Evolutionary conservation across 2,888 invertebrate species (phyloP), one percentile per base, ranked within the genome.

Genomic region (Thymelicus sylvestris): DNA sequence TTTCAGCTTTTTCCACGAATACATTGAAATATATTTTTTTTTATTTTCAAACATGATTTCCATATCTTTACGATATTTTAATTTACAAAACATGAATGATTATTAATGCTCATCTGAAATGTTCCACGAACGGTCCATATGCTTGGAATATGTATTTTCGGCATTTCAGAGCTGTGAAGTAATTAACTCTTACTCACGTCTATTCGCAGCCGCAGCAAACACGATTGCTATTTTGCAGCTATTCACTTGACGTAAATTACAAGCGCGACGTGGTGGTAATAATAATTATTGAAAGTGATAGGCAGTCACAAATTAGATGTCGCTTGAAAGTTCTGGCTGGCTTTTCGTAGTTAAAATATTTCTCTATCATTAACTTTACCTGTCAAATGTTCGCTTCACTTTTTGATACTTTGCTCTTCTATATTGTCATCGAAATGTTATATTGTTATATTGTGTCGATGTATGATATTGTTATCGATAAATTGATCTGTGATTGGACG

Each of bases 261-360:
- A 6, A 50, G 50, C 50, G 50, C 48, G n/a, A 15, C 15, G 50
- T 15, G 50, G 2, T 3, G 15, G 15, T 15, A n/a, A n/a, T n/a
- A n/a, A n/a, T n/a, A n/a, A n/a, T n/a, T n/a, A 50, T 7, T n/a
- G 5, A 15, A 50, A n/a, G 50, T 50, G 15, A 50, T 15, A 15
- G 7, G 50, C 7, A n/a, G 15, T 50, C 50, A 50, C 15, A 15
- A 50, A 50, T 50, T 6, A 50, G 7, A 15, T 15, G 6, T 6
- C 7, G 50, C 6, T 50, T 50, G 15, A 50, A 50, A 50, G 50
- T 50, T 50, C 15, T 15, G 6, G 6, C 50, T n/a, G 5, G 6
- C 50, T 50, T 50, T 50, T 50, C 50, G n/a, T 6, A 50, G n/a
- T 50, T 15, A 50, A 50, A 50, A 50, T 50, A n/a, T 50, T n/a